Evolutionary conservation across 2,113 vertebrate species (phyloP), one percentile per base, ranked within the genome.

Genomic region (Fulmarus glacialis): DNA sequence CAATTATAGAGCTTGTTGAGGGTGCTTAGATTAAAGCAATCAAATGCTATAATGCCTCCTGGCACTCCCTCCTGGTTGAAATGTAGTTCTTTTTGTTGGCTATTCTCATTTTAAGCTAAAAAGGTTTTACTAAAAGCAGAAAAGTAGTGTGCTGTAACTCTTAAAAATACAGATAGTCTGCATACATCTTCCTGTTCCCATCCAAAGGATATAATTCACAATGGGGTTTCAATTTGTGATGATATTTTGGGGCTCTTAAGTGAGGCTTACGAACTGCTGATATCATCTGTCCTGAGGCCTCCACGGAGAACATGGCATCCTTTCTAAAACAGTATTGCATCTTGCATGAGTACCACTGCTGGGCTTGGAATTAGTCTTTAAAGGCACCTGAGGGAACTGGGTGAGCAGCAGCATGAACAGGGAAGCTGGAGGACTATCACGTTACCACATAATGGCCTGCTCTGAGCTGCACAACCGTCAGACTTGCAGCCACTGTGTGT

Each of bases 381-480:
- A 50, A 82, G 48, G 26, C 32, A 53, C n/a, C 27, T 0, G 0
- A 48, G 32, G 45, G 56, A 40, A 18, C 14, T 16, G 48, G 18
- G 32, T 27, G 86, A 40, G 67, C 27, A 50, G 59, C 84, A 78
- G 47, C 43, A 6, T 0, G 43, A 12, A 22, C 15, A 26, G 36
- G 43, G 87, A 56, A 21, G 29, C 38, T 55, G 67, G 16, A 63
- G 23, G 9, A 29, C 48, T 21, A 2, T 43, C 20, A 3, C 6
- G 0, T 36, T 56, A 10, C 52, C 36, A 4, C 5, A 0, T 3
- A 30, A 6, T 8, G 15, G 24, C 55, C 30, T 19, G 38, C 62
- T 71, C 50, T 23, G 43, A 70, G 74, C 56, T 64, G 56, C 22
- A 20, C 30, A 5, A 8, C n/a, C 1, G 0, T 10, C 67, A 63